phyloP scores from a whole-genome alignment of 2,888 invertebrate species.

The Volucella bombylans region DNA sequence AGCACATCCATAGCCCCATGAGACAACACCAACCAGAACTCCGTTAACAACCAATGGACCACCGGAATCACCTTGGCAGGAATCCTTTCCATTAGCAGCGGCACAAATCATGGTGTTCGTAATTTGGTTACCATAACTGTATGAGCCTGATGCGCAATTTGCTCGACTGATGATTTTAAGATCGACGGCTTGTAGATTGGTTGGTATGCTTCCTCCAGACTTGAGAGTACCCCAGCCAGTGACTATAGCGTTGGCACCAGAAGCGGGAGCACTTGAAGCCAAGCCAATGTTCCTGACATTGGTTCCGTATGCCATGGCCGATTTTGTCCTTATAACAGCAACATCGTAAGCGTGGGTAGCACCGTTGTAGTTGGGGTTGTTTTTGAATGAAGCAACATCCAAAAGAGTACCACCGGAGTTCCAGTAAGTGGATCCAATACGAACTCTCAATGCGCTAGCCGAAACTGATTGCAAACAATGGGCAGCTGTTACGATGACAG shows the following conservation, averaged over 20 bases:
- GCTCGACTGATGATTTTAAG: constrained; percentile 81
- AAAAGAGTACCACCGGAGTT: constrained; percentile 76
- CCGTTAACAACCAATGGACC: constrained; percentile 78
- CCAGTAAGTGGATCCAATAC: constrained; percentile 84
- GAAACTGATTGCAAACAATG: constrained; percentile 83
- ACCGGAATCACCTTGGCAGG: constrained; percentile 80
- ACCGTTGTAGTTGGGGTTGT: constrained; percentile 83
- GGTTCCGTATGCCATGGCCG: constrained; percentile 81
- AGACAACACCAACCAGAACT: constrained; percentile 78
- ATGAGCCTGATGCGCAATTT: constrained; percentile 81
- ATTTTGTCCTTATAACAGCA: constrained; percentile 83
- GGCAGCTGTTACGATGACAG: constrained; percentile 85
- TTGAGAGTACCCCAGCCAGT: constrained; percentile 76
- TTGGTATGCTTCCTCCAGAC: constrained; percentile 75
- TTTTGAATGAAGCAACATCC: constrained; percentile 74
- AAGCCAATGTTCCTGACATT: constrained; percentile 82
- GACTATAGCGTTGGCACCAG: constrained; percentile 76
- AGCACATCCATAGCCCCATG: constrained; percentile 79
- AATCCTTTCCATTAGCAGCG: constrained; percentile 75
- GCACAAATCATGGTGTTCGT: constrained; percentile 77
- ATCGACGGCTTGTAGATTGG: constrained; percentile 83
- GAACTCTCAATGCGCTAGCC: constrained; percentile 78
- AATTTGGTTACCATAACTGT: constrained; percentile 77
- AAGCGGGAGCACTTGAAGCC: constrained; percentile 76
- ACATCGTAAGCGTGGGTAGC: constrained; percentile 84